Evolutionary conservation across 2,797 vertebrate genomes (phyloP).

Genomic region (Buceros bicornis): DNA sequence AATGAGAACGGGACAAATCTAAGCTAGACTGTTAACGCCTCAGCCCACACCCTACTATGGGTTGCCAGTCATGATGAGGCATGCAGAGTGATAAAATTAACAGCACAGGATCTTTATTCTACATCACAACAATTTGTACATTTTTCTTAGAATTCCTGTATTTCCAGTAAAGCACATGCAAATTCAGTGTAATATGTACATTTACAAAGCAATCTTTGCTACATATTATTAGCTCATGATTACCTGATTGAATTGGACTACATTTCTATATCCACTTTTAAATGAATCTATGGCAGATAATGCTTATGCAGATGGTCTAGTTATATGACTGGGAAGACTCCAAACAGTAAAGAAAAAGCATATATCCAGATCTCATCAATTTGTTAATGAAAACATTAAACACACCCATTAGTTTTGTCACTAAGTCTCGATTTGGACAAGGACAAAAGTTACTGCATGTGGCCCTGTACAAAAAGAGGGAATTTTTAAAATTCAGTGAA

Average conservation of each 20-base stretch:
- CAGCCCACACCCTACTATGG: neutral
- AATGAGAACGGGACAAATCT: neutral
- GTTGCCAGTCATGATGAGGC: neutral
- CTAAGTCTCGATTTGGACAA: neutral
- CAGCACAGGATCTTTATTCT: neutral
- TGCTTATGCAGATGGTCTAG: slow-evolving; percentile 5
- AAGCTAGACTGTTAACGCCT: neutral
- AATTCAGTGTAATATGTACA: neutral
- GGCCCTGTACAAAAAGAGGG: neutral
- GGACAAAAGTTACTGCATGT: neutral
- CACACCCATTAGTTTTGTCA: neutral
- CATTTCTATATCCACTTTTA: slow-evolving; percentile 29
- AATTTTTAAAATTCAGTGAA: neutral
- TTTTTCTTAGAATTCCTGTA: neutral
- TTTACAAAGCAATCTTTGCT: neutral
- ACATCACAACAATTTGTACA: neutral
- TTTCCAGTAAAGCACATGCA: neutral
- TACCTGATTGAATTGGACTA: slow-evolving; percentile 8
- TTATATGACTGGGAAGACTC: slow-evolving; percentile 12
- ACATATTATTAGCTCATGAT: neutral
- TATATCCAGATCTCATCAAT: neutral
- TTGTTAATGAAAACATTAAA: neutral
- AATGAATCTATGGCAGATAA: slow-evolving; percentile 24
- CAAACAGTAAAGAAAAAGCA: slow-evolving; percentile 12
- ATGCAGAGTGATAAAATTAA: neutral